These are phyloP conservation scores for Drosophila rhopaloa DNA, from an alignment of 1,140 invertebrate species.

Conservation along the genomic window DNA sequence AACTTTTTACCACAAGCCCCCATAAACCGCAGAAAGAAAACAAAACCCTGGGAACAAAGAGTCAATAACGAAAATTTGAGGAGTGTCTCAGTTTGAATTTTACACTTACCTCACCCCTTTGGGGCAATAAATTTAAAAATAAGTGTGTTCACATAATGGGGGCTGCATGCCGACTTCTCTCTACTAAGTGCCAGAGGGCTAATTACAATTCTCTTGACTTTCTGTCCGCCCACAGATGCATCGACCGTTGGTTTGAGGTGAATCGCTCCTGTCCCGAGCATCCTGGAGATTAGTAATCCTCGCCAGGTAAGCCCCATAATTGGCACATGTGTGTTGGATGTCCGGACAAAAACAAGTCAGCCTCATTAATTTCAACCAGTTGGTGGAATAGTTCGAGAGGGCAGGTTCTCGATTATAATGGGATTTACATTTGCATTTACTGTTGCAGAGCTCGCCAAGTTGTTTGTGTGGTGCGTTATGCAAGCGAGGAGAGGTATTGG, in stretches of 20 bases:
- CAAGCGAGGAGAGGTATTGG: constrained; percentile 22
- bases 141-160: background rate
- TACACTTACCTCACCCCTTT: constrained; percentile 2
- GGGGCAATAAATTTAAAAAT: constrained; percentile 1
- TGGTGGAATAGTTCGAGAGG: background rate
- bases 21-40: background rate
- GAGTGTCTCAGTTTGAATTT: constrained; percentile 5
- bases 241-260: constrained; percentile 98
- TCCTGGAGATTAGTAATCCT: constrained; percentile 92
- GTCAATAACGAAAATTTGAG: constrained; percentile 6
- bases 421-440: constrained; percentile 1
- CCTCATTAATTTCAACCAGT: constrained; percentile 2
- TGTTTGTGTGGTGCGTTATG: constrained; percentile 46
- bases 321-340: background rate
- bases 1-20: background rate
- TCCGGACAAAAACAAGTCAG: too few species aligned
- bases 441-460: constrained; percentile 29
- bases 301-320: constrained; percentile 59
- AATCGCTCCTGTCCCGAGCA: constrained; percentile 98
- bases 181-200: background rate
- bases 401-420: background rate
- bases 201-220: background rate
- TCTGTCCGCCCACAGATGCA: constrained; percentile 89
- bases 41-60: background rate
- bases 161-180: background rate